These are phyloP conservation scores for Octopus bimaculoides DNA, from an alignment of 1,140 invertebrate genomes.

Conservation along the genomic window DNA sequence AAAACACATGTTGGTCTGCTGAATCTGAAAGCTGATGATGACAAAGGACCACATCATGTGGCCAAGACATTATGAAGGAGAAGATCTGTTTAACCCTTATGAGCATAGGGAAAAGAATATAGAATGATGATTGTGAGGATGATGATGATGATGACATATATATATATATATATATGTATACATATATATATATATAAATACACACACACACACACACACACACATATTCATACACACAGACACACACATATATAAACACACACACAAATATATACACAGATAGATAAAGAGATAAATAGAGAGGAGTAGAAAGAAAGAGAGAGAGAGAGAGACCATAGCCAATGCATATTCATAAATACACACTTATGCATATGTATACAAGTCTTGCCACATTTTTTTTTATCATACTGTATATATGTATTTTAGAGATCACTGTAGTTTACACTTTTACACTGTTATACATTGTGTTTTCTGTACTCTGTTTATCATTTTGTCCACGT, in stretches of 20 bases:
- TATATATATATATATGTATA: not conserved
- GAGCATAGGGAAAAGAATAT: too few relatives aligned
- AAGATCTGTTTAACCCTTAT: too few relatives aligned
- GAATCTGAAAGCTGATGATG: too few relatives aligned
- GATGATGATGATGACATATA: not conserved
- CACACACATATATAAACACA: not conserved
- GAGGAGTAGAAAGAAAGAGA: not conserved
- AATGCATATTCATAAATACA: not conserved
- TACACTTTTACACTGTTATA: too few relatives aligned
- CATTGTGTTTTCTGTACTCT: too few relatives aligned
- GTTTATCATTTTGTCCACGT: too few relatives aligned
- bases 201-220: not conserved
- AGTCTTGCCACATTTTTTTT: not conserved
- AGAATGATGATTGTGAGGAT: too few relatives aligned
- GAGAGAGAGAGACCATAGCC: not conserved
- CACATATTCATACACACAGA: not conserved
- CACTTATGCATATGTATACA: not conserved
- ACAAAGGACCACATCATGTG: too few relatives aligned
- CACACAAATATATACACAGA: not conserved
- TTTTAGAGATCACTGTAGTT: too few relatives aligned
- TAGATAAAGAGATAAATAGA: not conserved
- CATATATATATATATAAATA: not conserved
- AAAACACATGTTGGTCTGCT: too few relatives aligned
- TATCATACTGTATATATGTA: not conserved
- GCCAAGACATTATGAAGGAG: too few relatives aligned